Evolutionary conservation across 2,888 invertebrate genomes (phyloP).

Genomic region (Pammene aurita): DNA sequence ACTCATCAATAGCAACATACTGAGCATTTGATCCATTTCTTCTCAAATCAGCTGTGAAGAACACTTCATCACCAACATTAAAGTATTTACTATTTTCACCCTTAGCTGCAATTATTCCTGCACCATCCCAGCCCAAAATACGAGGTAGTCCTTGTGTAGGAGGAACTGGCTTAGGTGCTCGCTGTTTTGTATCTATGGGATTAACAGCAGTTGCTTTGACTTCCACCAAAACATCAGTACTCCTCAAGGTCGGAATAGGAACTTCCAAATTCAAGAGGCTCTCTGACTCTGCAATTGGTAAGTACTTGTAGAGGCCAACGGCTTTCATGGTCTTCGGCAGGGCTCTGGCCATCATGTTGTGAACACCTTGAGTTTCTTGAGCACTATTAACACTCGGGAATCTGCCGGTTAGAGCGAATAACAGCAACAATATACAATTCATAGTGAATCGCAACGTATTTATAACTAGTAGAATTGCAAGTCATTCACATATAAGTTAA

Average conservation of each 20-base stretch:
- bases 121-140: constrained; percentile 74
- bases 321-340: constrained; percentile 73
- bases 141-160: constrained; percentile 56
- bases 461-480: constrained; percentile 6
- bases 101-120: constrained; percentile 67
- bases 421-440: constrained; percentile 18
- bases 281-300: constrained; percentile 65
- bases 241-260: constrained; percentile 58
- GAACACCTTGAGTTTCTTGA: neutral
- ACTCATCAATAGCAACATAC: constrained; percentile 67
- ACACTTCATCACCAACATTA: constrained; percentile 71
- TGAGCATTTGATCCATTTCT: constrained; percentile 72
- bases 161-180: constrained; percentile 67
- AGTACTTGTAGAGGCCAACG: constrained; percentile 72
- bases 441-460: neutral
- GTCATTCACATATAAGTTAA: constrained; percentile 11
- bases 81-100: constrained; percentile 59
- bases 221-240: constrained; percentile 67
- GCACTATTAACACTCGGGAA: constrained; percentile 4
- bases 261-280: constrained; percentile 71
- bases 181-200: constrained; percentile 70
- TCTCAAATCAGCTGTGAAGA: constrained; percentile 66
- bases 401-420: constrained; percentile 12
- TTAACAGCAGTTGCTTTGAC: constrained; percentile 73
- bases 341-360: constrained; percentile 46